Conservation (phyloP, 2,888 invertebrate genomes). For the Anticlea derivata region DNA sequence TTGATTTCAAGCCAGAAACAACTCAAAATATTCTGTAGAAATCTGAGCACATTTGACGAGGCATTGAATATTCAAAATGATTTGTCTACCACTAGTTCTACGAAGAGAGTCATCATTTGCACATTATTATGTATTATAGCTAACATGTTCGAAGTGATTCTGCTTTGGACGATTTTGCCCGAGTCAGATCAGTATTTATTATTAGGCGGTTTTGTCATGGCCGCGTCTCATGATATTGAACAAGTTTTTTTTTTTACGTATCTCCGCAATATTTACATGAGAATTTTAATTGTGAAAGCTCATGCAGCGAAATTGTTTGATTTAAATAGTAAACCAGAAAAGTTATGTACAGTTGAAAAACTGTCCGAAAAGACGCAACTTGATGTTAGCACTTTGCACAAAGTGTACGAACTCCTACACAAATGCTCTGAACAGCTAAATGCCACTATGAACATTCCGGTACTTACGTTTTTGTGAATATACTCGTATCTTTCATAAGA, state of each 20-base stretch:
- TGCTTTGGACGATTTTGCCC: slow-evolving; percentile 3
- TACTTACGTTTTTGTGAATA: slow-evolving; percentile 31
- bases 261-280: slow-evolving; percentile 47
- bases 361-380: slow-evolving; percentile 51
- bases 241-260: slow-evolving; percentile 53
- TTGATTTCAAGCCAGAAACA: slow-evolving; percentile 44
- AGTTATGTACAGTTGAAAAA: slow-evolving; percentile 46
- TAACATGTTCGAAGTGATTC: slow-evolving; percentile 41
- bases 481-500: too few relatives aligned
- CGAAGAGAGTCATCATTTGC: slow-evolving; percentile 36
- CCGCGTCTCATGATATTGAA: slow-evolving; percentile 57
- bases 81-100: slow-evolving; percentile 38
- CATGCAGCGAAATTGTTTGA: slow-evolving; percentile 52
- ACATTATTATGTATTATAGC: slow-evolving; percentile 38
- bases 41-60: slow-evolving; percentile 54
- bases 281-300: slow-evolving; percentile 58
- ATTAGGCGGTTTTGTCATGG: slow-evolving; percentile 31
- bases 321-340: slow-evolving; percentile 28
- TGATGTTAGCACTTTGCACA: slow-evolving; percentile 57
- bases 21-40: slow-evolving; percentile 46
- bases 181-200: background rate
- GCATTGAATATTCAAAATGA: slow-evolving; percentile 52
- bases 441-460: slow-evolving; percentile 62
- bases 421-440: slow-evolving; percentile 61
- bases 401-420: slow-evolving; percentile 61